A percentile compares a stretch with the other conserved stretches of the same genome.
These are phyloP conservation scores for Fulica atra DNA, from an alignment of 2,113 vertebrate genomes.

Conservation along the genomic window DNA sequence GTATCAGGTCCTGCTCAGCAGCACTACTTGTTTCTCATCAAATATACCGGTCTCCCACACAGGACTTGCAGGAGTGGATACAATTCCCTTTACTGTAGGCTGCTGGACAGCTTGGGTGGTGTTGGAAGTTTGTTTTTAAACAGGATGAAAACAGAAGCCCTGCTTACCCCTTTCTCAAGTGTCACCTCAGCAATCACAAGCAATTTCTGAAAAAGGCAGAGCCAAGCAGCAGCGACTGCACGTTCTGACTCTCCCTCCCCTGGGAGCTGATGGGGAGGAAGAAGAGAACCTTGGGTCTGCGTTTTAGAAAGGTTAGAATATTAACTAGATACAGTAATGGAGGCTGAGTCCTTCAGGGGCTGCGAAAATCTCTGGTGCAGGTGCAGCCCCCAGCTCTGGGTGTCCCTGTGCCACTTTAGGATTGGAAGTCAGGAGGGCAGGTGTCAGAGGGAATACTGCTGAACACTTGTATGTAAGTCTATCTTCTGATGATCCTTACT, in stretches of 20 bases:
- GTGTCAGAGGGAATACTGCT: not conserved
- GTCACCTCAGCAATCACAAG: slow-evolving; percentile 13
- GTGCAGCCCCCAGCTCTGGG: not conserved
- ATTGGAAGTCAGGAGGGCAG: not conserved
- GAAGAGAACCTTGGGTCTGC: not conserved
- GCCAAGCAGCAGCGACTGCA: not conserved
- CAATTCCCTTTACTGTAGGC: not conserved
- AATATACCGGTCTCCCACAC: not conserved
- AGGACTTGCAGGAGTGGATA: not conserved
- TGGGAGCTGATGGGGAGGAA: not conserved
- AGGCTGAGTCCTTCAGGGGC: not conserved
- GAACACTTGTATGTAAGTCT: fast-evolving
- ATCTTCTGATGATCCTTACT: not conserved
- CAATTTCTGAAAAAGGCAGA: not conserved
- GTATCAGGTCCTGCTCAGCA: not conserved
- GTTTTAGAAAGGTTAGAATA: not conserved
- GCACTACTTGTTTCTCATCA: not conserved
- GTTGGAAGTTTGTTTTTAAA: slow-evolving; percentile 31
- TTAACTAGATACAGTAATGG: not conserved
- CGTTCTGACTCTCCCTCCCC: not conserved
- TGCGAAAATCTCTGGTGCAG: not conserved
- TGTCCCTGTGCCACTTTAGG: not conserved
- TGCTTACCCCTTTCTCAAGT: not conserved
- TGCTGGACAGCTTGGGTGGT: not conserved
- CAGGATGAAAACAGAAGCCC: not conserved